Conservation (phyloP, 2,797 vertebrate species). For the Sorex maritimensis region DNA sequence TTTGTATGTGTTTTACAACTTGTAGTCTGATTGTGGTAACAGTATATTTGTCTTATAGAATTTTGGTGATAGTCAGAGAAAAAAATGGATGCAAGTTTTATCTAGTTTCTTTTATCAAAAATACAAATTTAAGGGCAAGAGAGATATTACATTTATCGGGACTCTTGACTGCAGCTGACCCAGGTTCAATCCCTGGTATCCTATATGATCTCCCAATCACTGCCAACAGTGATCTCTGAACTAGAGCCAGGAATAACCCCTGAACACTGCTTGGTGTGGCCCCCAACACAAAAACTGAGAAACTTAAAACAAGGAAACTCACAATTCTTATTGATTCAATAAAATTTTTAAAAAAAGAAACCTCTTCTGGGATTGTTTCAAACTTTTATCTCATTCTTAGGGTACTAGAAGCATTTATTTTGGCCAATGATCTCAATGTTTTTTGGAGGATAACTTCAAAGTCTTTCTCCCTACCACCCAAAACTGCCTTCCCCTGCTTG, state of each 20-base stretch:
- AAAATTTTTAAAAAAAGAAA: not conserved
- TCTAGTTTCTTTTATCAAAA: too few relatives aligned
- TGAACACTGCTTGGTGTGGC: too few relatives aligned
- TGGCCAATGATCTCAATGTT: not conserved
- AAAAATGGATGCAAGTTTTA: too few relatives aligned
- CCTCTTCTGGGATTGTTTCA: not conserved
- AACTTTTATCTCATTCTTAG: not conserved
- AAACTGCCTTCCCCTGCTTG: not conserved
- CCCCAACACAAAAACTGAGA: not conserved
- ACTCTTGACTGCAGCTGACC: too few relatives aligned
- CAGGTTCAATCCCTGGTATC: too few relatives aligned
- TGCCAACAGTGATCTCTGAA: too few relatives aligned
- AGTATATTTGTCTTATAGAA: not conserved
- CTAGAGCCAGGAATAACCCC: too few relatives aligned
- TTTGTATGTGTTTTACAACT: not conserved
- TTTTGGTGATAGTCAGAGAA: too few relatives aligned
- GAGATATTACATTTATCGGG: too few relatives aligned
- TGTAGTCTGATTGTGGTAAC: not conserved
- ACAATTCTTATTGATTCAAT: not conserved
- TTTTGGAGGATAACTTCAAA: not conserved
- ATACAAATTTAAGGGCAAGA: too few relatives aligned
- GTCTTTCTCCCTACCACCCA: not conserved
- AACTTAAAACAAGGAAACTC: not conserved
- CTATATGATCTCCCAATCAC: too few relatives aligned
- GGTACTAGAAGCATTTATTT: not conserved